A percentile compares a stretch with the other conserved stretches of the same genome.
These are phyloP conservation scores for Petrocephalus zakoni DNA, from an alignment of 2,113 vertebrate species.

Conservation along the genomic window DNA sequence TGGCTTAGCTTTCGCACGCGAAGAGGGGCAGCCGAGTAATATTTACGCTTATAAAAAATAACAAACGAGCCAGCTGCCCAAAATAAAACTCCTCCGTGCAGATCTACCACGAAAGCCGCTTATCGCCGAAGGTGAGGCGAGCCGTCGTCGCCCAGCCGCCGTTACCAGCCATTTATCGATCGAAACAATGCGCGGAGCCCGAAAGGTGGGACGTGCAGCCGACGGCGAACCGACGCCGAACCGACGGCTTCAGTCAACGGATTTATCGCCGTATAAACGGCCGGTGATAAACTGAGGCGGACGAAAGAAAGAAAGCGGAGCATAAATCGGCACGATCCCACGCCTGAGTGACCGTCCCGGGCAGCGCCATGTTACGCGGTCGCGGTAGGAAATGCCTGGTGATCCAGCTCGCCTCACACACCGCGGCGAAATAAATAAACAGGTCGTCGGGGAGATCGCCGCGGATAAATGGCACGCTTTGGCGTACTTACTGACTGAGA, in stretches of 20 bases:
- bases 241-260: background rate
- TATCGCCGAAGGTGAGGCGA: background rate
- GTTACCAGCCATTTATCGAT: background rate
- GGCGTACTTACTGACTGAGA: slow-evolving; percentile 43
- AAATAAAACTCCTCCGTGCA: background rate
- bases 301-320: background rate
- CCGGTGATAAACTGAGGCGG: background rate
- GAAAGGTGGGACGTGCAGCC: background rate
- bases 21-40: background rate
- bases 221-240: too few relatives aligned
- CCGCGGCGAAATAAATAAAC: slow-evolving; percentile 15
- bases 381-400: slow-evolving; percentile 3
- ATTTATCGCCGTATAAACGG: background rate
- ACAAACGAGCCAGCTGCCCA: background rate
- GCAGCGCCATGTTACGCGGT: slow-evolving; percentile 23
- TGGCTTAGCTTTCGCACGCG: background rate
- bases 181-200: background rate
- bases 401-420: slow-evolving; percentile 15
- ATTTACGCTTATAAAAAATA: background rate
- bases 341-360: background rate
- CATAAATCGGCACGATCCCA: slow-evolving; percentile 10
- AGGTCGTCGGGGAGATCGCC: background rate
- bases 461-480: background rate
- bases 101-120: background rate
- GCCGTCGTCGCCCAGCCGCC: background rate